Conservation (phyloP, 1,140 invertebrate species). For the Sitodiplosis mosellana region DNA sequence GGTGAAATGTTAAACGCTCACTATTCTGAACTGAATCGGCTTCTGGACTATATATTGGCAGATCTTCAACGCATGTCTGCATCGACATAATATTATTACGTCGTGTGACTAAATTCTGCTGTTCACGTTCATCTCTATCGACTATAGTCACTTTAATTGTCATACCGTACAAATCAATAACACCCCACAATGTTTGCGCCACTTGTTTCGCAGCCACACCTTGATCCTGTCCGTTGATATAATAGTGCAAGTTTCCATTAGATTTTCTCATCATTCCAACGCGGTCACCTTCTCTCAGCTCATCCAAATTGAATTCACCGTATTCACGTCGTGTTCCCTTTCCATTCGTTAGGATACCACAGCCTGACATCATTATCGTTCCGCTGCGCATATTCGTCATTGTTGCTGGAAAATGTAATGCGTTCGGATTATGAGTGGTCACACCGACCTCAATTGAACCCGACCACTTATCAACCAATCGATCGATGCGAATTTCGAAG, state of each 20-base stretch:
- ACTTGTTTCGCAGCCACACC: slow-evolving; percentile 69
- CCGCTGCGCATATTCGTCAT: slow-evolving; percentile 94
- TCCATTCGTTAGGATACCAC: slow-evolving; percentile 84
- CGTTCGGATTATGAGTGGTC: slow-evolving; percentile 78
- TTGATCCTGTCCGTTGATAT: slow-evolving; percentile 85
- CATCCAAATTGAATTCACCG: slow-evolving; percentile 86
- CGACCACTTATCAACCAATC: slow-evolving; percentile 81
- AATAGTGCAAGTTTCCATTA: slow-evolving; percentile 77
- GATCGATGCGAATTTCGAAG: slow-evolving; percentile 85
- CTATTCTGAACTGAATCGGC: slow-evolving; percentile 26
- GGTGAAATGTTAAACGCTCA: slow-evolving; percentile 69
- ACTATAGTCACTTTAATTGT: slow-evolving; percentile 82
- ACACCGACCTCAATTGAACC: slow-evolving; percentile 88
- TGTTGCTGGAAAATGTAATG: slow-evolving; percentile 82
- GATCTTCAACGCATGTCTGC: slow-evolving; percentile 17
- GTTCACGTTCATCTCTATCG: slow-evolving; percentile 57
- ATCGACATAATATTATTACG: slow-evolving; percentile 35
- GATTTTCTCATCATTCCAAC: slow-evolving; percentile 70
- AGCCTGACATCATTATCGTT: slow-evolving; percentile 94
- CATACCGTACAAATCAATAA: slow-evolving; percentile 92
- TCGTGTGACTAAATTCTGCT: slow-evolving; percentile 53
- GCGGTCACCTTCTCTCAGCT: slow-evolving; percentile 74
- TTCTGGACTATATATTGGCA: slow-evolving; percentile 13
- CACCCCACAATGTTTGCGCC: slow-evolving; percentile 65
- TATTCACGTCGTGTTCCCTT: slow-evolving; percentile 84